These are phyloP conservation scores for Luperina testacea DNA, from an alignment of 2,888 invertebrate genomes.

Conservation along the genomic window DNA sequence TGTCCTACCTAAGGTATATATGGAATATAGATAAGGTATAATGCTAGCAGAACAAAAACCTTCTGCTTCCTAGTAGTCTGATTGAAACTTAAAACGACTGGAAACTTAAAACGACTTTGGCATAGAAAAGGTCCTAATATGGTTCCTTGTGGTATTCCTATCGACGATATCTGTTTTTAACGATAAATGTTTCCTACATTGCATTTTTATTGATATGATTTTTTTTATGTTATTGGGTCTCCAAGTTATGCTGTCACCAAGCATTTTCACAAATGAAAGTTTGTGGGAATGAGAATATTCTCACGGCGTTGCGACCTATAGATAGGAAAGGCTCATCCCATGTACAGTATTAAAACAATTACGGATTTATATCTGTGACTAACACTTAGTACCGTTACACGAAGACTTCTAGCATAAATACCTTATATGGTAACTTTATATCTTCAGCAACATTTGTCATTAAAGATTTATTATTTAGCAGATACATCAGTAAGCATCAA, in stretches of 20 bases:
- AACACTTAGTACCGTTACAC: constrained; percentile 7
- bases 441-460: constrained; percentile 30
- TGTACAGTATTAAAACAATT: constrained; percentile 14
- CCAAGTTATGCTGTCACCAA: not conserved
- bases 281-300: constrained; percentile 12
- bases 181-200: not conserved
- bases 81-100: not conserved
- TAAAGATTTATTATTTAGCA: constrained; percentile 46
- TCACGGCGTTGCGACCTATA: not conserved
- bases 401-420: constrained; percentile 15
- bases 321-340: not conserved
- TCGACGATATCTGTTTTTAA: not conserved
- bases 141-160: constrained; percentile 11
- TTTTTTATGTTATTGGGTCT: not conserved
- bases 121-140: not conserved
- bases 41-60: not conserved
- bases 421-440: constrained; percentile 20
- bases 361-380: constrained; percentile 15
- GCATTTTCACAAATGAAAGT: constrained; percentile 31
- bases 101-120: too few relatives aligned
- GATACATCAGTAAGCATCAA: constrained; percentile 17
- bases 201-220: too few relatives aligned
- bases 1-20: not conserved
- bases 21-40: not conserved
- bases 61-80: not conserved